These are phyloP conservation scores for Spheniscus humboldti DNA, from an alignment of 2,797 vertebrate genomes.

Conservation along the genomic window DNA sequence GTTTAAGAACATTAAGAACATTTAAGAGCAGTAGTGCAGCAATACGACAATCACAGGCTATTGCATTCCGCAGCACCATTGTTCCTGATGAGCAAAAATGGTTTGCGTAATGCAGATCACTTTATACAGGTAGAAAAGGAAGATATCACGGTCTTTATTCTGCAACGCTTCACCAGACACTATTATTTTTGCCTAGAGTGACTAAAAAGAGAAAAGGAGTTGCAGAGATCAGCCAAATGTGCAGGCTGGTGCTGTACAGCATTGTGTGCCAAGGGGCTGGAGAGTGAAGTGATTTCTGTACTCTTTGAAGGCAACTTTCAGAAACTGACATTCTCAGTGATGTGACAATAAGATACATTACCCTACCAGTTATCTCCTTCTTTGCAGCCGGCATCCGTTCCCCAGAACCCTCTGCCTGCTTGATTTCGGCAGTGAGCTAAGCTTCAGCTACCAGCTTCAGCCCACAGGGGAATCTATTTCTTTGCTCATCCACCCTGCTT, in stretches of 20 bases:
- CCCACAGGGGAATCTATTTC: neutral
- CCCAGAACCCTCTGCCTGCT: neutral
- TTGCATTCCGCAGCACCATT: neutral
- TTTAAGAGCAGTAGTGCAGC: neutral
- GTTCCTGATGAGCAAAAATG: neutral
- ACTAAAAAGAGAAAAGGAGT: neutral
- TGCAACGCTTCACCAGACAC: neutral
- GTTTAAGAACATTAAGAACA: too few relatives aligned
- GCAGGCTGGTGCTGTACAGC: neutral
- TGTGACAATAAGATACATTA: neutral
- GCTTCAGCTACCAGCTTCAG: neutral
- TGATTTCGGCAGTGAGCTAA: neutral
- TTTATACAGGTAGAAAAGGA: neutral
- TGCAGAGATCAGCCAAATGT: neutral
- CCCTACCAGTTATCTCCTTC: neutral
- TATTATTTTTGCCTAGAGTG: neutral
- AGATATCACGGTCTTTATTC: neutral
- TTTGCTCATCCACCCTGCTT: neutral
- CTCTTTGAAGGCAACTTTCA: neutral
- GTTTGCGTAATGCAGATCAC: too few relatives aligned
- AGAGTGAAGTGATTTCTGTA: neutral
- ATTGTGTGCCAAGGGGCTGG: accelerated
- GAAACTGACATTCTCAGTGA: neutral
- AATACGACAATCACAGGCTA: too few relatives aligned
- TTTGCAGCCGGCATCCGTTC: neutral